Base-by-base conservation (phyloP, 2,797 vertebrate species). In the Lepidocolaptes lacrymiger region DNA sequence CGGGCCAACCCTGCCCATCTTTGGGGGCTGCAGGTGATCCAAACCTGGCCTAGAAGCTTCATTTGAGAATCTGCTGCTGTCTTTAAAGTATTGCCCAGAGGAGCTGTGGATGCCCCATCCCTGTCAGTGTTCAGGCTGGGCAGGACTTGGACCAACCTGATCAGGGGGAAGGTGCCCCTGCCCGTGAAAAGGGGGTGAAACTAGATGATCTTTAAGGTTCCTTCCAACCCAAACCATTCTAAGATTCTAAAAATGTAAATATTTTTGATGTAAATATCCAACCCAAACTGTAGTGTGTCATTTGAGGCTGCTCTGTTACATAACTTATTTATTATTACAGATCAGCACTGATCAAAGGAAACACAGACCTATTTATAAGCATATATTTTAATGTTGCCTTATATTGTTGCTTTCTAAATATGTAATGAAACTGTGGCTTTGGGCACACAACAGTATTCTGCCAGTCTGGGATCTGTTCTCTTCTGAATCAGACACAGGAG, bases 301-400 rank as follows among this genome's bases (percentile, higher is more conserved):
- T 51, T 72, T 44, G 30, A 44, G 81, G 3, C 13, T 30, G 34
- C 43, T 84, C 22, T 44, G 1, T 61, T 64, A 36, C 14, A 41
- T 41, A 4, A 0, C 8, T 26, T 24, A 9, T 0, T 32, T 39
- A 6, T 28, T 89, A 30, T 12, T 62, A n/a, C 2, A n/a, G 7
- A 24, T 23, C 32, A 27, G 8, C 21, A 3, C 4, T 5, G 23
- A 6, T 30, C 15, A 71, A 71, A 59, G 4, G 12, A 78, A 23
- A 26, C 2, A 11, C 56, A 12, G 16, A 24, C 22, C 32, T 15
- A 27, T 17, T 63, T 59, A 14, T 15, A 48, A 59, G 4, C 9
- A 7, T 4, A 1, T 13, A 8, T 44, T 43, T 71, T 43, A 12
- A n/a, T 20, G 24, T 28, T 46, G 28, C 10, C 4, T 44, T 32